A percentile compares a stretch with the other conserved stretches of the same genome.
phyloP scores from a whole-genome alignment of 2,797 vertebrate genomes.

The Scolopax rusticola region DNA sequence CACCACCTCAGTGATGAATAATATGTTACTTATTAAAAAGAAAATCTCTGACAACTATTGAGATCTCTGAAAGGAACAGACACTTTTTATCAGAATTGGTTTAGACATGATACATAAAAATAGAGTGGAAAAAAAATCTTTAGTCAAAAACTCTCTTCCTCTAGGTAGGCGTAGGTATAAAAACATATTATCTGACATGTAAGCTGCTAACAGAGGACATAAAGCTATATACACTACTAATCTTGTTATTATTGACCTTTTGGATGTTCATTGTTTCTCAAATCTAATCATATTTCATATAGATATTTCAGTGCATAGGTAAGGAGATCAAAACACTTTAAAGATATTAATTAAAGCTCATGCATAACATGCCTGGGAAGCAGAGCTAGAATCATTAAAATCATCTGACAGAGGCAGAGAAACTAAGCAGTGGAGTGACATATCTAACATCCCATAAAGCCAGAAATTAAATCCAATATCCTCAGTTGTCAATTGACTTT shows the following conservation, averaged over 20 bases:
- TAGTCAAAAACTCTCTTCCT: background rate
- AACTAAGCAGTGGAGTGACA: background rate
- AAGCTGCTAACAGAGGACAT: background rate
- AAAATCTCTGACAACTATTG: slow-evolving; percentile 1
- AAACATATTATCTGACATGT: background rate
- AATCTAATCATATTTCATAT: background rate
- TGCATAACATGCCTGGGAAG: background rate
- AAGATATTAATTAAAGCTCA: slow-evolving; percentile 35
- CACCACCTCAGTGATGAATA: slow-evolving; percentile 34
- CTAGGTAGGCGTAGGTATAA: background rate
- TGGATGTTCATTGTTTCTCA: background rate
- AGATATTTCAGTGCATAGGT: background rate
- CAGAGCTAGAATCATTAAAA: slow-evolving; percentile 20
- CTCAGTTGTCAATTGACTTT: background rate
- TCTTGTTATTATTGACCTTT: slow-evolving; percentile 18
- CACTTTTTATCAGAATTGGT: background rate
- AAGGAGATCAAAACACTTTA: slow-evolving; percentile 11
- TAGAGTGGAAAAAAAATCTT: background rate
- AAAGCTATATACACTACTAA: background rate
- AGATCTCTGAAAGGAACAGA: background rate
- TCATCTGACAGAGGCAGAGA: background rate
- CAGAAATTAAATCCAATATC: background rate
- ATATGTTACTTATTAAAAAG: slow-evolving; percentile 21
- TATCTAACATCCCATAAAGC: background rate
- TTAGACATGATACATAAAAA: slow-evolving; percentile 19